Evolutionary conservation across 2,888 invertebrate genomes (phyloP).

Genomic region (Phlogophora meticulosa): DNA sequence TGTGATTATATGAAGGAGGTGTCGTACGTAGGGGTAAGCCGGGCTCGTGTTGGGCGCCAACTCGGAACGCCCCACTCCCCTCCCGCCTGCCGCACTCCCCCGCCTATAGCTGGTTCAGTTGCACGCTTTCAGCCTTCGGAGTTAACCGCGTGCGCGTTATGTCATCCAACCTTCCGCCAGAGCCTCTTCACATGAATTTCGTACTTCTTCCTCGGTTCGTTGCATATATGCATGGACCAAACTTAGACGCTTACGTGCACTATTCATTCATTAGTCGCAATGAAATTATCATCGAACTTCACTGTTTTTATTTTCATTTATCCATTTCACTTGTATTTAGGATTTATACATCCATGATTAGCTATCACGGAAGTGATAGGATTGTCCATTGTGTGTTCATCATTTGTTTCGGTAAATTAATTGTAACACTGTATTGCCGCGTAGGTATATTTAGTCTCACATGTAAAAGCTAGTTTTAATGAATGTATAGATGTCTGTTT

Average conservation of each 20-base stretch:
- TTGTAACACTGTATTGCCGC: constrained; percentile 40
- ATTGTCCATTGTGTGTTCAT: constrained; percentile 60
- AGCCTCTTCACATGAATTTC: constrained; percentile 86
- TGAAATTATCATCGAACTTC: constrained; percentile 59
- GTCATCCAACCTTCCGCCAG: constrained; percentile 84
- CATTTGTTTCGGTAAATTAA: constrained; percentile 42
- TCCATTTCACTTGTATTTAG: constrained; percentile 62
- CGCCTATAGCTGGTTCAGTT: constrained; percentile 75
- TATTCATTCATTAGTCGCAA: constrained; percentile 76
- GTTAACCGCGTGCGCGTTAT: constrained; percentile 87
- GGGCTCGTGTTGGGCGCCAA: constrained; percentile 80
- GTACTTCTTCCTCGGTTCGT: constrained; percentile 88
- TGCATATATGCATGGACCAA: constrained; percentile 90
- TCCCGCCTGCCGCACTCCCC: constrained; percentile 70
- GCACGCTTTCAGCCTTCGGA: constrained; percentile 83
- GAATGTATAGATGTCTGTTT: constrained; percentile 29
- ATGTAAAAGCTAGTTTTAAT: constrained; percentile 28
- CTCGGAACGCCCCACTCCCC: constrained; percentile 75
- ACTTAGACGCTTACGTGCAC: constrained; percentile 89
- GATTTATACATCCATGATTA: constrained; percentile 56
- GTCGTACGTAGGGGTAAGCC: constrained; percentile 74
- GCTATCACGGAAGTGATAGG: constrained; percentile 55
- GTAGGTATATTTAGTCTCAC: constrained; percentile 52
- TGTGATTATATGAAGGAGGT: constrained; percentile 85
- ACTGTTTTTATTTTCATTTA: constrained; percentile 51